Conservation (phyloP, 1,140 invertebrate genomes). For the Apis florea region DNA sequence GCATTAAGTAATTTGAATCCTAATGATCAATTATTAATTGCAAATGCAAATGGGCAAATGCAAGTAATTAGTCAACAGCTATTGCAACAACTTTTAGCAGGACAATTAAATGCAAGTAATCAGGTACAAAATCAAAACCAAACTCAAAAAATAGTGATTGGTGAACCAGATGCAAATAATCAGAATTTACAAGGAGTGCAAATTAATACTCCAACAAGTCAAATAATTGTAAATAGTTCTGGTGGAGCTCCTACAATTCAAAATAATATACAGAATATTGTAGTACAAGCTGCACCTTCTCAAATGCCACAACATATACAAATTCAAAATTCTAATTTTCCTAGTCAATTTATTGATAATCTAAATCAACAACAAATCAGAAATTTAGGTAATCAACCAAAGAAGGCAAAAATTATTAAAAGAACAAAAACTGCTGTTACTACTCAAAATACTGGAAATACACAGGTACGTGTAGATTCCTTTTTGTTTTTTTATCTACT, state of each 20-base stretch:
- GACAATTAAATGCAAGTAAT: constrained; percentile 71
- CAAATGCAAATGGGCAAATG: constrained; percentile 79
- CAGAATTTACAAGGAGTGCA: constrained; percentile 78
- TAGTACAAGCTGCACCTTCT: constrained; percentile 77
- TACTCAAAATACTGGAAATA: constrained; percentile 62
- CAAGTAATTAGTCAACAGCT: constrained; percentile 79
- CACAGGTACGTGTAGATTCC: constrained; percentile 57
- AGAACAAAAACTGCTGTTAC: constrained; percentile 71
- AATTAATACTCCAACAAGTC: constrained; percentile 79
- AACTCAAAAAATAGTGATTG: constrained; percentile 78
- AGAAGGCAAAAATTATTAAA: constrained; percentile 76
- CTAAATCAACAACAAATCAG: constrained; percentile 79
- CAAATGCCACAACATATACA: constrained; percentile 79
- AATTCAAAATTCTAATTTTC: constrained; percentile 78
- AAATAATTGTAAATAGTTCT: constrained; percentile 79
- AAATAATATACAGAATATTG: constrained; percentile 80
- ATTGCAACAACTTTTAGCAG: constrained; percentile 76
- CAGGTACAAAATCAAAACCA: constrained; percentile 72
- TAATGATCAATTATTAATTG: constrained; percentile 78
- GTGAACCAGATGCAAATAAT: constrained; percentile 73
- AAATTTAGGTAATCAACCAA: constrained; percentile 72
- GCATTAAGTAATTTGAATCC: constrained; percentile 78
- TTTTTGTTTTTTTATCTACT: constrained; percentile 8
- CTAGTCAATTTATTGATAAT: constrained; percentile 79
- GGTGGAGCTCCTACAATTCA: constrained; percentile 79